Evolutionary conservation across 30 jellyfish, hydroid and myxozoan genomes (phyloP), one percentile per base, ranked within the genome.

Genomic region (Cassiopea andromeda): DNA sequence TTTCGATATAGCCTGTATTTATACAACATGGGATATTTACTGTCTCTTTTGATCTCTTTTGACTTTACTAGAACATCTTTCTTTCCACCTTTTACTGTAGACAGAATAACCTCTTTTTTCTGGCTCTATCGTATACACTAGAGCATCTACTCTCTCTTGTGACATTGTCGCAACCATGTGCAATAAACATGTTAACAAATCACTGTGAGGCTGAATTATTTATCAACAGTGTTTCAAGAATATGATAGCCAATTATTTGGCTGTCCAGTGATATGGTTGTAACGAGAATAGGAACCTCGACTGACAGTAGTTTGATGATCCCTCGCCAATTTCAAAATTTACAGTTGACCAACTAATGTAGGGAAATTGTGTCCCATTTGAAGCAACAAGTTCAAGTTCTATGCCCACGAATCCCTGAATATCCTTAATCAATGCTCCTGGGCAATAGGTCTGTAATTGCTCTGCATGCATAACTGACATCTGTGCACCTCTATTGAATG

Each of bases 401-500:
- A 54, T 54, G 12, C 83, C 83, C 43, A 48, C 15, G 9, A 78
- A 54, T 3, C 50, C 77, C 60, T 78, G 54, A 78, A 78, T 48
- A 14, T 60, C 69, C 66, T 81, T 81, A 19, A 81, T 64, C 66
- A 9, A 2, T 45, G 80, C 66, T 45, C 72, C 73, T 43, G 17
- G 46, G 48, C 47, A 48, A 19, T 69, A 57, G 6, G 60, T 48
- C 50, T 81, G 61, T 49, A 54, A 17, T 17, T 77, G 70, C 15
- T 77, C 17, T n/a, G 45, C 27, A 49, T 44, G 14, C 38, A 80
- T 80, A 15, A 80, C 48, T 45, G 81, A 61, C 47, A 81, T 83
- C 49, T 81, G 90, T 6, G 90, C 90, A 16, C 90, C 90, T 7
- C 64, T 81, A 27, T 81, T 71, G 10, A 66, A 44, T 58, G 61